A percentile compares a stretch with the other conserved stretches of the same genome.
phyloP scores from a whole-genome alignment of 2,888 invertebrate genomes.

The Boloria euphrosyne region DNA sequence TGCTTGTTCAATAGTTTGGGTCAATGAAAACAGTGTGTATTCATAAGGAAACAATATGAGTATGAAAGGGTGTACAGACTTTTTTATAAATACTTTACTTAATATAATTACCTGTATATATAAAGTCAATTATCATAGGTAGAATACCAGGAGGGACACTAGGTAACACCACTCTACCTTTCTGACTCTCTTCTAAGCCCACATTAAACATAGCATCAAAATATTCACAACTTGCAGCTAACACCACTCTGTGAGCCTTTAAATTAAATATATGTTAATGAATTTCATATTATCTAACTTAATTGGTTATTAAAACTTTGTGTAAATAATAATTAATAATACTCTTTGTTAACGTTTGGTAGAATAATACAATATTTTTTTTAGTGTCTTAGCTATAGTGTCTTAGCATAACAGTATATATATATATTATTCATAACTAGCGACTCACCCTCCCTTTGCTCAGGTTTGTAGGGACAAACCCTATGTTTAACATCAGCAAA shows the following conservation, averaged over 20 bases:
- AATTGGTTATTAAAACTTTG: not conserved
- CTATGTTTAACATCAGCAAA: too few relatives aligned
- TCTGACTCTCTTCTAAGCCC: constrained; percentile 91
- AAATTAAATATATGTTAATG: constrained; percentile 48
- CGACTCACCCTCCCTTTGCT: too few relatives aligned
- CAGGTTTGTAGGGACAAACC: too few relatives aligned
- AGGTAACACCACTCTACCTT: constrained; percentile 90
- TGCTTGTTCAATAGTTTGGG: too few relatives aligned
- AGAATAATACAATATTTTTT: not conserved
- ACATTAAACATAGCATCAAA: constrained; percentile 97
- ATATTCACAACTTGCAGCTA: constrained; percentile 95
- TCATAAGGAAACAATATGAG: too few relatives aligned
- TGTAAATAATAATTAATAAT: not conserved
- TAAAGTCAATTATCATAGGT: constrained; percentile 90
- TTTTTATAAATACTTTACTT: not conserved
- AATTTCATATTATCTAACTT: not conserved
- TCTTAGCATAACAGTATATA: too few relatives aligned
- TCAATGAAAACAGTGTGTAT: too few relatives aligned
- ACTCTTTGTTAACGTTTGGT: too few relatives aligned
- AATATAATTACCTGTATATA: constrained; percentile 87
- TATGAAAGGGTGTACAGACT: not conserved
- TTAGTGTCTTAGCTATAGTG: not conserved
- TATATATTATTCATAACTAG: too few relatives aligned
- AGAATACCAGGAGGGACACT: constrained; percentile 89
- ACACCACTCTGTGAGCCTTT: constrained; percentile 91